Conservation (phyloP, 2,888 invertebrate genomes). For the Harmothoe impar region DNA sequence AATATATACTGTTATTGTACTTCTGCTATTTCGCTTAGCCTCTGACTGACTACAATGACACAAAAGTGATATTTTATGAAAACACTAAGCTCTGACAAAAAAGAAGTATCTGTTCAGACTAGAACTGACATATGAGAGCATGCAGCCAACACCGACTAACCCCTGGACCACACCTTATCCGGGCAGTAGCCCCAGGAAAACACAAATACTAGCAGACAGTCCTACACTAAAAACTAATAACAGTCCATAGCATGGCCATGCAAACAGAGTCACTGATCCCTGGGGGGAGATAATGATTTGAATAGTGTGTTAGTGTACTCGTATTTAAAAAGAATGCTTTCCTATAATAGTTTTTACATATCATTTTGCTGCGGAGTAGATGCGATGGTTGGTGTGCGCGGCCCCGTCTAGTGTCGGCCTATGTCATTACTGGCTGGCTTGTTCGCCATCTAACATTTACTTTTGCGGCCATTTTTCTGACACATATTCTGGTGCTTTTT, state of each 20-base stretch:
- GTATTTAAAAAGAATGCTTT: no score
- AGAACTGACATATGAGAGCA: no score
- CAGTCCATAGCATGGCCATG: neutral
- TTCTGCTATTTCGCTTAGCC: no score
- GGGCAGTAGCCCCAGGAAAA: neutral
- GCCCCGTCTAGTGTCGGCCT: neutral
- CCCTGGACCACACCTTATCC: constrained; percentile 17
- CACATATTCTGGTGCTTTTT: neutral
- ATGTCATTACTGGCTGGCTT: constrained; percentile 11
- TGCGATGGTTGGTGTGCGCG: neutral
- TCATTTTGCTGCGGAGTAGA: constrained; percentile 12
- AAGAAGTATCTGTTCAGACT: no score
- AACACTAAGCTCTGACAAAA: no score
- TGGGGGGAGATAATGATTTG: neutral
- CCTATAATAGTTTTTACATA: no score
- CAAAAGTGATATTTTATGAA: no score
- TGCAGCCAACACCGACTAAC: neutral
- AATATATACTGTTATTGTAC: no score
- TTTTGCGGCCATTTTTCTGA: neutral
- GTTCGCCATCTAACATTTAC: constrained; percentile 1
- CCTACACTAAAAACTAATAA: neutral
- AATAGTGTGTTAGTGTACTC: no score
- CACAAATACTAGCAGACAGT: neutral
- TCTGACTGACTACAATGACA: no score
- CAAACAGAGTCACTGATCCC: neutral